phyloP scores from a whole-genome alignment of 1,140 invertebrate species.

The Mercenaria mercenaria region DNA sequence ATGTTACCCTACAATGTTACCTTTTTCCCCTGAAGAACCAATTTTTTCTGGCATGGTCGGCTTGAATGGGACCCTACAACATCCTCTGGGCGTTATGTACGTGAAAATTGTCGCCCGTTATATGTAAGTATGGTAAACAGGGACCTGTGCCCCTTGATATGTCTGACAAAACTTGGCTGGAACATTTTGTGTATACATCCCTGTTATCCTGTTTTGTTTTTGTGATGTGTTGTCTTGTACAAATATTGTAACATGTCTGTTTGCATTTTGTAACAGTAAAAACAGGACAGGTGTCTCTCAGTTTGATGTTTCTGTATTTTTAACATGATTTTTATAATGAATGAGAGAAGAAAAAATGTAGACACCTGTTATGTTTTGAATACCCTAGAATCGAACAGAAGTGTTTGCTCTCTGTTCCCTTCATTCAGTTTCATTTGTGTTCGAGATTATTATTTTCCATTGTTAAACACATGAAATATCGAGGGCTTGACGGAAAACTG shows the following conservation, averaged over 20 bases:
- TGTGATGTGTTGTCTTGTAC: neutral
- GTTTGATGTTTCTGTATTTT: neutral
- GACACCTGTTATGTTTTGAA: neutral
- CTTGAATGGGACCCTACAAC: conserved; percentile 86
- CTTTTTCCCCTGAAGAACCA: conserved; percentile 90
- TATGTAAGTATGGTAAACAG: conserved; percentile 89
- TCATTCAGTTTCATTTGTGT: no score
- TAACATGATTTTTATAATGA: no score
- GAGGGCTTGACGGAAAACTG: no score
- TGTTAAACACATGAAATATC: no score
- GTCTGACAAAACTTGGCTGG: neutral
- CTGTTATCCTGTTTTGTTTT: neutral
- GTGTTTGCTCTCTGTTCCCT: neutral
- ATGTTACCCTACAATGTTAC: conserved; percentile 14
- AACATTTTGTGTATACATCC: neutral
- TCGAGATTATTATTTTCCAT: no score
- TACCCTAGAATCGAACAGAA: neutral
- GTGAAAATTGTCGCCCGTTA: conserved; percentile 98
- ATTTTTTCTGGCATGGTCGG: conserved; percentile 88
- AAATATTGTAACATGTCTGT: conserved; percentile 7
- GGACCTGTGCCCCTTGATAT: conserved; percentile 7
- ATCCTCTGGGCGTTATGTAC: conserved; percentile 85
- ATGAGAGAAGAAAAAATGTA: neutral
- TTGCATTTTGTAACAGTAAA: conserved; percentile 4
- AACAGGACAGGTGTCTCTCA: neutral